These are phyloP conservation scores for Scortum barcoo DNA, from an alignment of 2,113 vertebrate genomes.

Conservation along the genomic window DNA sequence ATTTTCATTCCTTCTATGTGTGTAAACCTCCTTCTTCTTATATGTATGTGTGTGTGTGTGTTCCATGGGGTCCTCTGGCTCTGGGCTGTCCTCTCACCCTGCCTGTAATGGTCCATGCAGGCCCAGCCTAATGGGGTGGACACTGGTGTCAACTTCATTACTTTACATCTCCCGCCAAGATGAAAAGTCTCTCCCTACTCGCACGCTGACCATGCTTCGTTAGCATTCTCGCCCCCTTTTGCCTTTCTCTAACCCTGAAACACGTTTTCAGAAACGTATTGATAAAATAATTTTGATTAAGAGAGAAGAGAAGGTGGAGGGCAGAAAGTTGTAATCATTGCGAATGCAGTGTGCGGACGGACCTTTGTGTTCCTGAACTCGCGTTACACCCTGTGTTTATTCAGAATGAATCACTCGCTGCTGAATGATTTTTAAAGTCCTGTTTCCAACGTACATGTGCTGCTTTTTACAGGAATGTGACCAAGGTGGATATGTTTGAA, in stretches of 20 bases:
- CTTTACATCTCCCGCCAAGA: constrained; percentile 83
- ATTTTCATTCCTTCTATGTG: constrained; percentile 46
- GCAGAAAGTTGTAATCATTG: constrained; percentile 47
- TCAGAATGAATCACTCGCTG: constrained; percentile 26
- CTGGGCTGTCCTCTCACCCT: constrained; percentile 84
- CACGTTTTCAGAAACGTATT: constrained; percentile 42
- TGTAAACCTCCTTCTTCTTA: constrained; percentile 22
- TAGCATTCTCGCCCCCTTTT: constrained; percentile 53
- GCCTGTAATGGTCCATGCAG: constrained; percentile 85
- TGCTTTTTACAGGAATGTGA: background rate
- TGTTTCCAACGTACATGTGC: background rate
- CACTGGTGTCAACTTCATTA: constrained; percentile 85
- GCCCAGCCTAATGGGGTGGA: constrained; percentile 85
- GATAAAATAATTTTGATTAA: constrained; percentile 44
- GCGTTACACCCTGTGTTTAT: constrained; percentile 20
- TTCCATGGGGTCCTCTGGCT: constrained; percentile 75
- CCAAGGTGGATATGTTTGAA: background rate
- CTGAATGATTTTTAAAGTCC: constrained; percentile 12
- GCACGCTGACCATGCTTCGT: constrained; percentile 66
- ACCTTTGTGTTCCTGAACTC: background rate
- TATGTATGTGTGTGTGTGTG: constrained; percentile 24
- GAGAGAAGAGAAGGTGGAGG: background rate
- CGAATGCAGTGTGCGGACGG: constrained; percentile 29
- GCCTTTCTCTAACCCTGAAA: constrained; percentile 52
- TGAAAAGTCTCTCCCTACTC: constrained; percentile 71